Base-by-base conservation (phyloP, 2,888 invertebrate genomes). In the Apotomis turbidana region DNA sequence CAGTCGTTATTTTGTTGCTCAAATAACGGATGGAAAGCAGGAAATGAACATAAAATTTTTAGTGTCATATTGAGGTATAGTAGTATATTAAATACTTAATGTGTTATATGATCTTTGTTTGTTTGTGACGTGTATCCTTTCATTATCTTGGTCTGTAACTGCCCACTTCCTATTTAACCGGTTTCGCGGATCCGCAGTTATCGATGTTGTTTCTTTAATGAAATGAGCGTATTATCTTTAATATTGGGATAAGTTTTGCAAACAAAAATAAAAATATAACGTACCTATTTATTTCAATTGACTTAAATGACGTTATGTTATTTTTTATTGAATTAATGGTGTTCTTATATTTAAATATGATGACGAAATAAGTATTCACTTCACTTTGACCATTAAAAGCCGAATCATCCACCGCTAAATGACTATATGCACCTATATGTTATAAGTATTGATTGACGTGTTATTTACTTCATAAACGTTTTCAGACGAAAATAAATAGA, bases 1-100 rank as follows among this genome's bases (percentile, higher is more conserved):
- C 84, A 81, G 83, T 84, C 85, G 86, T 86, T 85, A 85, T 85
- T 89, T 75, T 87, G 87, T 68, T 44, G 44, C 57, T 64, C 9
- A 36, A 27, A 57, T 54, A 55, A 66, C 44, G 68, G 62, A 62
- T 63, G 72, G 62, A 58, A 36, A 71, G 58, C 68, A 63, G 72
- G 68, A 72, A 68, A 54, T 52, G 72, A 49, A 52, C 38, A 59
- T 67, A 9, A 10, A 58, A 58, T 51, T 41, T 60, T 12, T 51
- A 52, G 49, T 27, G 49, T 49, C 49, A 27, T 61, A 63, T 59
- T 63, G 63, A 57, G 68, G 62, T n/a, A n/a, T n/a, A n/a, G n/a
- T n/a, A n/a, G n/a, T n/a, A n/a, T n/a, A n/a, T 68, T 68, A 72
- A 63, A 27, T 27, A 27, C 27, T 54, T 63, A 54, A 68, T 68